These are phyloP conservation scores for Anagyrus pseudococci DNA, from an alignment of 2,888 invertebrate species.

Conservation along the genomic window DNA sequence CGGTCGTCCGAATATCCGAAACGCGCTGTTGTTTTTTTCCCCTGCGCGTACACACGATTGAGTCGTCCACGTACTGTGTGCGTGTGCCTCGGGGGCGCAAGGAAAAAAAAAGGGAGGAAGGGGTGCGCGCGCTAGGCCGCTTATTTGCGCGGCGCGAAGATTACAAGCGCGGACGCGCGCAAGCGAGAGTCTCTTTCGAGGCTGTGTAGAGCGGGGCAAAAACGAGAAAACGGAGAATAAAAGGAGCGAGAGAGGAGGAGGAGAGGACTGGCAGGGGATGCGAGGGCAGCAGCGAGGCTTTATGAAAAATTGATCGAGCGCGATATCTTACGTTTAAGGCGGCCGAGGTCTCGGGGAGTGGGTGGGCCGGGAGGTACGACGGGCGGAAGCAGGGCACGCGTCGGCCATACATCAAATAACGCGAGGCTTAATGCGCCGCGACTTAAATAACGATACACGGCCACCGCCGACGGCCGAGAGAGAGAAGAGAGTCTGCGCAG, in stretches of 20 bases:
- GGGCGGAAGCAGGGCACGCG: slow-evolving; percentile 58
- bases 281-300: slow-evolving; percentile 36
- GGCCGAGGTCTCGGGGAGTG: slow-evolving; percentile 16
- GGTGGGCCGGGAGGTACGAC: not conserved
- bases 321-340: slow-evolving; percentile 60
- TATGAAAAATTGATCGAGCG: slow-evolving; percentile 56
- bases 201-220: not conserved
- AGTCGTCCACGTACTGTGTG: too few species aligned
- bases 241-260: slow-evolving; percentile 17
- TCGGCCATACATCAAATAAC: slow-evolving; percentile 58
- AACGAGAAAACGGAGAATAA: not conserved
- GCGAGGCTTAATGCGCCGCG: slow-evolving; percentile 53
- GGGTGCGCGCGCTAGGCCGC: slow-evolving; percentile 9
- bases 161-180: slow-evolving; percentile 30
- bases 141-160: slow-evolving; percentile 36
- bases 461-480: not conserved
- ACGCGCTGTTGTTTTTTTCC: slow-evolving; percentile 1
- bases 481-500: not conserved
- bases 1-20: not conserved
- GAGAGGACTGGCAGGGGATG: slow-evolving; percentile 6
- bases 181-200: slow-evolving; percentile 5
- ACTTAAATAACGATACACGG: slow-evolving; percentile 61
- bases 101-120: not conserved
- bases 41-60: slow-evolving; percentile 12
- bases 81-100: not conserved